Percentiles rank a stretch among this genome's conserved stretches.
phyloP scores from a whole-genome alignment of 2,113 vertebrate species.

The Microtus montanus region DNA sequence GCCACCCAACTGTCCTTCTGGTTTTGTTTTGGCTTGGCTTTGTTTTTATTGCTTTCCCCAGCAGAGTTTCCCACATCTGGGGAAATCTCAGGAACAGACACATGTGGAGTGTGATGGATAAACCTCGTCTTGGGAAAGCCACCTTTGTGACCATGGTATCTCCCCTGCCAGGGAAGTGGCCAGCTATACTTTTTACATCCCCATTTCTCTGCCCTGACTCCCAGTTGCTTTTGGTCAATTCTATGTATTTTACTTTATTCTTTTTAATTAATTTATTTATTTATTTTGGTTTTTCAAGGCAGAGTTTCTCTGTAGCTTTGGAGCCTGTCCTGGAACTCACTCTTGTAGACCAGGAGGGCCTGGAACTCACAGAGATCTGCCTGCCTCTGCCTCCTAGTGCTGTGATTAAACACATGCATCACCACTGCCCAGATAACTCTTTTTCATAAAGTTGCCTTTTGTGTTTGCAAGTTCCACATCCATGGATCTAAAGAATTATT shows the following conservation, averaged over 20 bases:
- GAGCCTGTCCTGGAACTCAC: too few species aligned
- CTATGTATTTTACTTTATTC: background rate
- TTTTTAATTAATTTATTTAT: too few species aligned
- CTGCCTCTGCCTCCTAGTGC: too few species aligned
- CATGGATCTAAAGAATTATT: background rate
- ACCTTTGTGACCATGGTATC: background rate
- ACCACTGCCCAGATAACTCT: too few species aligned
- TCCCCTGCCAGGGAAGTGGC: background rate
- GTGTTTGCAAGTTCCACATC: background rate
- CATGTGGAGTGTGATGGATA: background rate
- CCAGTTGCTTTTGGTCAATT: background rate
- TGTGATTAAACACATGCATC: too few species aligned
- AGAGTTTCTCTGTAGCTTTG: too few species aligned
- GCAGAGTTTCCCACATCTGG: background rate
- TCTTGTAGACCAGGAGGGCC: too few species aligned
- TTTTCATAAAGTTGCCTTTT: background rate
- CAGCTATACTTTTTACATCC: background rate
- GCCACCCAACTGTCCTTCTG: background rate
- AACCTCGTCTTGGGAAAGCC: fast-evolving
- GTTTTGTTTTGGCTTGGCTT: background rate
- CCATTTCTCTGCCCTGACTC: background rate
- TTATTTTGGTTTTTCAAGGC: too few species aligned
- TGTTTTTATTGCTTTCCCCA: background rate
- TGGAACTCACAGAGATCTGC: too few species aligned
- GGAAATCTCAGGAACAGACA: background rate